Percentiles rank a stretch among this genome's conserved stretches.
phyloP scores from a whole-genome alignment of 2,113 vertebrate genomes.

The Rhadina sibilatrix region DNA sequence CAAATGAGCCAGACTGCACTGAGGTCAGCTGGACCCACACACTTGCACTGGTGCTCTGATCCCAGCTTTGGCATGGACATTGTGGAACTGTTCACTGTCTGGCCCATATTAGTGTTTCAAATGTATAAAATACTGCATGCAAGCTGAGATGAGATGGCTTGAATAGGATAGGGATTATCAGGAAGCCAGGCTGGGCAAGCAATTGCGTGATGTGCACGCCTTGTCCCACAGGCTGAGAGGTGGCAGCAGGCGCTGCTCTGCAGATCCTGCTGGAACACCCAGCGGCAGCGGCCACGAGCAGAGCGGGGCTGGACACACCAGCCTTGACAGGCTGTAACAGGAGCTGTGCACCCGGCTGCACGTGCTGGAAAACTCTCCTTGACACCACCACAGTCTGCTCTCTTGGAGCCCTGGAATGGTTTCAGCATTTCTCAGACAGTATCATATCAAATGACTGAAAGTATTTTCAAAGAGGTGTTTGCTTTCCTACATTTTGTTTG shows the following conservation, averaged over 20 bases:
- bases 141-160: neutral
- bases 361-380: neutral
- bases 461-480: constrained; percentile 35
- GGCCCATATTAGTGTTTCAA: neutral
- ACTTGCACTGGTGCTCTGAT: neutral
- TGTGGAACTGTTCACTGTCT: neutral
- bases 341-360: constrained; percentile 41
- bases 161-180: neutral
- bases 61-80: neutral
- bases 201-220: neutral
- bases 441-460: constrained; percentile 33
- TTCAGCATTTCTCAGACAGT: constrained; percentile 50
- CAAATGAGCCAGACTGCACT: neutral
- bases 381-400: constrained; percentile 3
- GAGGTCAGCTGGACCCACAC: neutral
- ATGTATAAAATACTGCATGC: neutral
- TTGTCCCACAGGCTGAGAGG: neutral
- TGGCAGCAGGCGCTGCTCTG: neutral
- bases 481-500: neutral
- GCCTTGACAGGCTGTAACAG: constrained; percentile 17
- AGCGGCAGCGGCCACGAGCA: neutral
- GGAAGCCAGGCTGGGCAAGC: neutral
- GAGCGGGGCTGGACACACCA: neutral
- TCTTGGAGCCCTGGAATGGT: constrained; percentile 12
- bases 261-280: neutral